Conservation (phyloP, 2,113 vertebrate species). For the Holacanthus passer region DNA sequence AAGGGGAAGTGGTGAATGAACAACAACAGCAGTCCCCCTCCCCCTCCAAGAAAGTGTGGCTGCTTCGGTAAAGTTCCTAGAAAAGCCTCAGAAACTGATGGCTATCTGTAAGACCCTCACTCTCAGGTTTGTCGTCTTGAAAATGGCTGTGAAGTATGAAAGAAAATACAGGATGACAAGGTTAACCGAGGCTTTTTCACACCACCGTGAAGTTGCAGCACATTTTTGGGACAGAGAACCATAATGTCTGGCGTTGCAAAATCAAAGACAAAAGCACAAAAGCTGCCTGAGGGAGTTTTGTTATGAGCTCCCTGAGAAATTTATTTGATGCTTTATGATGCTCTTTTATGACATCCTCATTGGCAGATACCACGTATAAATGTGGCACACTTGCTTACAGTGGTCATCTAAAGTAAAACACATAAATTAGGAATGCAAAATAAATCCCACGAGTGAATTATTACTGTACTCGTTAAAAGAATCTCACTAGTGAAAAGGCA, state of each 20-base stretch:
- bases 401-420: constrained; percentile 42
- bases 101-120: constrained; percentile 14
- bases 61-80: not conserved
- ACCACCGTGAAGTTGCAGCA: constrained; percentile 40
- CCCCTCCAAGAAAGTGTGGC: not conserved
- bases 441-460: constrained; percentile 30
- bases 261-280: constrained; percentile 61
- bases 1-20: constrained; percentile 47
- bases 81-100: constrained; percentile 31
- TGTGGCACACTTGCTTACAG: constrained; percentile 35
- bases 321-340: constrained; percentile 67
- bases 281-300: constrained; percentile 60
- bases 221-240: constrained; percentile 51
- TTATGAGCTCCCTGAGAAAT: constrained; percentile 68
- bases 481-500: constrained; percentile 4
- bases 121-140: constrained; percentile 23
- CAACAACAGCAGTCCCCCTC: constrained; percentile 10
- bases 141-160: constrained; percentile 42
- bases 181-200: constrained; percentile 46
- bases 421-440: constrained; percentile 52
- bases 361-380: constrained; percentile 61
- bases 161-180: constrained; percentile 59
- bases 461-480: constrained; percentile 27
- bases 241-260: constrained; percentile 51
- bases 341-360: constrained; percentile 67